Evolutionary conservation across 2,888 invertebrate genomes (phyloP).

Genomic region (Marronus borbonicus): DNA sequence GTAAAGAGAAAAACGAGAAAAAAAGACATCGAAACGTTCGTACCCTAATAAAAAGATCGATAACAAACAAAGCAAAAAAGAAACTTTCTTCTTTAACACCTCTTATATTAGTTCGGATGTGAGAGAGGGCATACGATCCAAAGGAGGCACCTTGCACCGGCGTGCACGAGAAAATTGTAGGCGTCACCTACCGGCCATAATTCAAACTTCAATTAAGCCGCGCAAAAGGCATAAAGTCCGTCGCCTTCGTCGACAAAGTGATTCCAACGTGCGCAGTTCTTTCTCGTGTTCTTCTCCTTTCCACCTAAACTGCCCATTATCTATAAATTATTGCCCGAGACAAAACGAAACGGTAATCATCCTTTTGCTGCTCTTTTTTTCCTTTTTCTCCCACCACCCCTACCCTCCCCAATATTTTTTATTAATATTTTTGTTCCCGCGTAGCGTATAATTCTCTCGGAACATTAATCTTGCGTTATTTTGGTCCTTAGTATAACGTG

Average conservation of each 20-base stretch:
- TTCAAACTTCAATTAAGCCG: constrained; percentile 69
- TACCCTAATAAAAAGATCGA: too few relatives aligned
- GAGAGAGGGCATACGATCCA: background rate
- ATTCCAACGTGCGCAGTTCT: constrained; percentile 55
- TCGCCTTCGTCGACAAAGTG: constrained; percentile 58
- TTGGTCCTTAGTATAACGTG: background rate
- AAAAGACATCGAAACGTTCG: too few relatives aligned
- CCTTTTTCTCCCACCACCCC: background rate
- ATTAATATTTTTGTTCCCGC: background rate
- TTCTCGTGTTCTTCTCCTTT: constrained; percentile 51
- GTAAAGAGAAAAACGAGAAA: too few relatives aligned
- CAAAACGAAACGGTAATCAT: constrained; percentile 18
- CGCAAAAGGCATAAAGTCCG: constrained; percentile 58
- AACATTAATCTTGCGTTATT: constrained; percentile 1
- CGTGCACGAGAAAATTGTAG: constrained; percentile 49
- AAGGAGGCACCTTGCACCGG: constrained; percentile 18
- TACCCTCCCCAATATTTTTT: background rate
- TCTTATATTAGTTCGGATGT: background rate
- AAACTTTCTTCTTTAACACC: constrained; percentile 26
- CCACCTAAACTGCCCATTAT: constrained; percentile 61
- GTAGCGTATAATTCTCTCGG: background rate
- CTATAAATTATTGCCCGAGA: constrained; percentile 46
- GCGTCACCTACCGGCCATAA: constrained; percentile 65
- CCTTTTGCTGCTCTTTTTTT: background rate
- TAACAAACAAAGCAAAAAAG: background rate